Conservation (phyloP, 2,797 vertebrate species). For the Leucoraja ocellata region DNA sequence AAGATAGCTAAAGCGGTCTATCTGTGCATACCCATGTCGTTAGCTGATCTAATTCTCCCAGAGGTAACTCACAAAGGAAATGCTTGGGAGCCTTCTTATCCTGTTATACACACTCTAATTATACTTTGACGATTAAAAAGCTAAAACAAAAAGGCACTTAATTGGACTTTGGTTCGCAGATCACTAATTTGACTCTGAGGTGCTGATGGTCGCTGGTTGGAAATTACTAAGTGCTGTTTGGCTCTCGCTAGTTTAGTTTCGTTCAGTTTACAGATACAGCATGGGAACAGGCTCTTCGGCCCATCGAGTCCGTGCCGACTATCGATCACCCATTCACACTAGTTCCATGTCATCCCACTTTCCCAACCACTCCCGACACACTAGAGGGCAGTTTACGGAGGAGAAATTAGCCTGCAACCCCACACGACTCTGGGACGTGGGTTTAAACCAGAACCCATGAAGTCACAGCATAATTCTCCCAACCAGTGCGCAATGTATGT, state of each 20-base stretch:
- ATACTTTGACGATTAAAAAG: neutral
- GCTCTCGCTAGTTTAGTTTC: neutral
- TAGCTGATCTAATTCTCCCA: neutral
- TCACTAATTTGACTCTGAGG: neutral
- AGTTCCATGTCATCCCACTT: too few relatives aligned
- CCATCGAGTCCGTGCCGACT: too few relatives aligned
- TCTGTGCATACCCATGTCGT: neutral
- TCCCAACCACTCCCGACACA: too few relatives aligned
- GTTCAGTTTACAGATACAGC: too few relatives aligned
- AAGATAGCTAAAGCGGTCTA: neutral
- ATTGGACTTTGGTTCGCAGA: neutral
- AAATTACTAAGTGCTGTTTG: neutral
- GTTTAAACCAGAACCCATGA: too few relatives aligned
- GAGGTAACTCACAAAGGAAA: neutral
- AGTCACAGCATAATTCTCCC: neutral
- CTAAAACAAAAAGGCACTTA: neutral
- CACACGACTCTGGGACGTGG: too few relatives aligned
- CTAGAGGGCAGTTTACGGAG: too few relatives aligned
- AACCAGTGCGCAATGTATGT: neutral
- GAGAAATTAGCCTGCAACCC: too few relatives aligned
- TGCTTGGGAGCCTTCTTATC: neutral
- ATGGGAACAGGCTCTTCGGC: too few relatives aligned
- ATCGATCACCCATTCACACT: too few relatives aligned
- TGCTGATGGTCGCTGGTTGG: neutral
- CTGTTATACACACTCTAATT: neutral